phyloP scores from a whole-genome alignment of 2,888 invertebrate genomes.

The Teinopalpus imperialis region DNA sequence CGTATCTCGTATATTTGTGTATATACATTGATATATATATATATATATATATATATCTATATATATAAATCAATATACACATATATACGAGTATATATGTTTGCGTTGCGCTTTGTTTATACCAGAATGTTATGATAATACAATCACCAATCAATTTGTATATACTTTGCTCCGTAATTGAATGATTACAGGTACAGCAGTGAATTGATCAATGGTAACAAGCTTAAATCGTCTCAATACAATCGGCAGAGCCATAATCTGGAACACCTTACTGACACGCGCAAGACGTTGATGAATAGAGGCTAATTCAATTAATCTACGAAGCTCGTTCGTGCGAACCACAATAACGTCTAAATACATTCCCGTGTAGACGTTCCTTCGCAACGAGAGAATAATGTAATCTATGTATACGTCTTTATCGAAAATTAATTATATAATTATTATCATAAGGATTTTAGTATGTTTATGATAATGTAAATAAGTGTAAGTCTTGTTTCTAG shows the following conservation, averaged over 20 bases:
- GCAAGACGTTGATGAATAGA: slow-evolving; percentile 22
- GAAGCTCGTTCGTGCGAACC: slow-evolving; percentile 20
- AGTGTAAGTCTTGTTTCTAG: too few relatives aligned
- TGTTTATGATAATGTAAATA: background rate
- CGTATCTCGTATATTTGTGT: too few relatives aligned
- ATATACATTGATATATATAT: background rate
- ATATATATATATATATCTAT: background rate
- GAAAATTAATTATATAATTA: slow-evolving; percentile 12
- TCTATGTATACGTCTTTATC: slow-evolving; percentile 1
- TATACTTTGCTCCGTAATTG: too few relatives aligned
- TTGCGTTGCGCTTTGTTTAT: too few relatives aligned
- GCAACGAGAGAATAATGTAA: slow-evolving; percentile 1
- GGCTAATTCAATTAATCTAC: slow-evolving; percentile 20
- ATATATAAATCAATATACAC: background rate
- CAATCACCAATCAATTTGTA: too few relatives aligned
- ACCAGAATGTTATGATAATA: too few relatives aligned
- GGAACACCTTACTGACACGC: slow-evolving; percentile 14
- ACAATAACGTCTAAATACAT: slow-evolving; percentile 22
- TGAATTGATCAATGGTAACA: too few relatives aligned
- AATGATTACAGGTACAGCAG: too few relatives aligned
- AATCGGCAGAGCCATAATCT: slow-evolving; percentile 7
- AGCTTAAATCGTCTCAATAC: slow-evolving; percentile 10
- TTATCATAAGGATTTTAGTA: background rate
- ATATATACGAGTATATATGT: too few relatives aligned
- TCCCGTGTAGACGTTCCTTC: slow-evolving; percentile 3